Conservation (phyloP, 2,888 invertebrate genomes). For the Lasius fuliginosus region DNA sequence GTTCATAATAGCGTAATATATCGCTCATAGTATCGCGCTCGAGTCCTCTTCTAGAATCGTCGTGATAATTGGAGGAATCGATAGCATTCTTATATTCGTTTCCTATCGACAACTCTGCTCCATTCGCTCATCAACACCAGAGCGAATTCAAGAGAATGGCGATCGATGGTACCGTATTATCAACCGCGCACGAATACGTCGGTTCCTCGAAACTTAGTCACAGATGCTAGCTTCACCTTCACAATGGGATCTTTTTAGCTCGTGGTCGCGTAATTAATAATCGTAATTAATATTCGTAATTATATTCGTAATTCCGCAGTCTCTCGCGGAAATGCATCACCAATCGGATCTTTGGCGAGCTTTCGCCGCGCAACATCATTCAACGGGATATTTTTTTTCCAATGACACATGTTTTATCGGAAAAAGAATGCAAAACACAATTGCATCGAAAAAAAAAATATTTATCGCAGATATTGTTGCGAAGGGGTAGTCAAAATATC, state of each 20-base stretch:
- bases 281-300: slow-evolving; percentile 5
- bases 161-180: slow-evolving; percentile 39
- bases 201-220: background rate
- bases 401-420: background rate
- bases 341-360: background rate
- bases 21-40: slow-evolving; percentile 29
- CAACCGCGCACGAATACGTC: background rate
- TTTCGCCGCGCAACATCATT: background rate
- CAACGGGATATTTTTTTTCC: background rate
- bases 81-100: slow-evolving; percentile 41
- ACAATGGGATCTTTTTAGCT: background rate
- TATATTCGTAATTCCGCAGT: background rate
- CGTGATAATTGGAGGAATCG: slow-evolving; percentile 33
- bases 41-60: slow-evolving; percentile 4
- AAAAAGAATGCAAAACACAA: background rate
- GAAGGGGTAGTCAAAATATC: slow-evolving; percentile 9
- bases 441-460: slow-evolving; percentile 12
- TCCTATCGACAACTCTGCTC: background rate
- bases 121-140: slow-evolving; percentile 1
- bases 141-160: slow-evolving; percentile 30
- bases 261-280: slow-evolving; percentile 24
- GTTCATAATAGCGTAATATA: slow-evolving; percentile 40
- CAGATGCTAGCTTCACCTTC: background rate
- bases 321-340: background rate
- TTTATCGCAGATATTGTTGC: slow-evolving; percentile 13